These are phyloP conservation scores for Reticulitermes lucifugus DNA, from an alignment of 2,888 invertebrate species.

Conservation along the genomic window DNA sequence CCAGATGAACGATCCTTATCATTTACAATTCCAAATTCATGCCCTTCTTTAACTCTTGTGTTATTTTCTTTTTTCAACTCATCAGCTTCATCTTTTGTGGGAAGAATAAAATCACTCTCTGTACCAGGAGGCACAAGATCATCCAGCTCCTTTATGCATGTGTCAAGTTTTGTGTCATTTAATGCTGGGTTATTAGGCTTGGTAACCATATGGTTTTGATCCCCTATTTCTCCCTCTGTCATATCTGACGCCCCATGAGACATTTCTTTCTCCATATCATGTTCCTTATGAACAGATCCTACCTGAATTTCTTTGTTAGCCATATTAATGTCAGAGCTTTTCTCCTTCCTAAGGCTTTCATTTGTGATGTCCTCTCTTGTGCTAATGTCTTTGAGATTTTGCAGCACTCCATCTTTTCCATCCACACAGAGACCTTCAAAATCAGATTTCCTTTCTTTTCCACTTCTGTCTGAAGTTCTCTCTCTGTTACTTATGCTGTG, in stretches of 20 bases:
- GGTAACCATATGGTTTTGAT: not conserved
- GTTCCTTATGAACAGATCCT: not conserved
- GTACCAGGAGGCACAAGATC: conserved; percentile 21
- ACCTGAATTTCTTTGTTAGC: not conserved
- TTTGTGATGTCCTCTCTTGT: not conserved
- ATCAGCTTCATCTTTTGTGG: not conserved
- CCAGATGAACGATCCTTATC: no score
- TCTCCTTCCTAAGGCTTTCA: not conserved
- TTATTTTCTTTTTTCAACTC: no score
- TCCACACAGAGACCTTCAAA: not conserved
- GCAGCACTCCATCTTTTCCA: no score
- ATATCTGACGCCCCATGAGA: not conserved
- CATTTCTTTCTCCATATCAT: not conserved
- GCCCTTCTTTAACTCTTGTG: no score
- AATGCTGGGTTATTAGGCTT: not conserved
- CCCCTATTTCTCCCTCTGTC: not conserved
- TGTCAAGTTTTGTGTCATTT: not conserved
- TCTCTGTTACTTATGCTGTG: not conserved
- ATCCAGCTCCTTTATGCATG: conserved; percentile 13
- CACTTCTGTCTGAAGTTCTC: not conserved
- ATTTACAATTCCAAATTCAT: no score
- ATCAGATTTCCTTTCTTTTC: no score
- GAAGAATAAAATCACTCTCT: not conserved
- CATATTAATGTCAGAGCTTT: not conserved
- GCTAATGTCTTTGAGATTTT: no score